phyloP scores from a whole-genome alignment of 2,888 invertebrate genomes.

The Hipparchia semele region DNA sequence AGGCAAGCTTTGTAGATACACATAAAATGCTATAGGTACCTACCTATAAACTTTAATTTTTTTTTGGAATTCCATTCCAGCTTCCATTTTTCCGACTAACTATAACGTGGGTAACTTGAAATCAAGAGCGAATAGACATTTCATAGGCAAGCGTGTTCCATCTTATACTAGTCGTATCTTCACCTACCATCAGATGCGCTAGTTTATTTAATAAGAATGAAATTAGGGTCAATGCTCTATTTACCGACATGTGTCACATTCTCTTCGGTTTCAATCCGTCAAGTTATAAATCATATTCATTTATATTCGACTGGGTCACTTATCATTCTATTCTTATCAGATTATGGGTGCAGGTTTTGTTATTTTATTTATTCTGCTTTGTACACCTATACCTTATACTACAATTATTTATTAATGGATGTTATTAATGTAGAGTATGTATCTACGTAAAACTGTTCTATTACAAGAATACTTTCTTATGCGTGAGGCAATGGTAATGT shows the following conservation, averaged over 20 bases:
- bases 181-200: too few relatives aligned
- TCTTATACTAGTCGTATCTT: too few relatives aligned
- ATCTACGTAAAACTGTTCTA: neutral
- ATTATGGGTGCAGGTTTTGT: neutral
- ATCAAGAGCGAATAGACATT: too few relatives aligned
- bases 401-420: neutral
- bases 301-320: neutral
- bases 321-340: neutral
- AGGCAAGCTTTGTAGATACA: too few relatives aligned
- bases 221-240: conserved; percentile 4
- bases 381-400: neutral
- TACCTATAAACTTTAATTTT: too few relatives aligned
- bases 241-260: conserved; percentile 7
- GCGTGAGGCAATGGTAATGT: too few relatives aligned
- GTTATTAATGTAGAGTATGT: neutral
- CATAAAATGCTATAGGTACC: too few relatives aligned
- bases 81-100: too few relatives aligned
- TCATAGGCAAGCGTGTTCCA: too few relatives aligned
- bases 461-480: neutral
- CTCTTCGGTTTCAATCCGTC: conserved; percentile 6
- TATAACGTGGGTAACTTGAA: too few relatives aligned
- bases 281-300: neutral
- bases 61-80: too few relatives aligned
- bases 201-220: neutral
- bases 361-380: neutral